phyloP scores from a whole-genome alignment of 2,888 invertebrate species.

The Euphydryas editha region DNA sequence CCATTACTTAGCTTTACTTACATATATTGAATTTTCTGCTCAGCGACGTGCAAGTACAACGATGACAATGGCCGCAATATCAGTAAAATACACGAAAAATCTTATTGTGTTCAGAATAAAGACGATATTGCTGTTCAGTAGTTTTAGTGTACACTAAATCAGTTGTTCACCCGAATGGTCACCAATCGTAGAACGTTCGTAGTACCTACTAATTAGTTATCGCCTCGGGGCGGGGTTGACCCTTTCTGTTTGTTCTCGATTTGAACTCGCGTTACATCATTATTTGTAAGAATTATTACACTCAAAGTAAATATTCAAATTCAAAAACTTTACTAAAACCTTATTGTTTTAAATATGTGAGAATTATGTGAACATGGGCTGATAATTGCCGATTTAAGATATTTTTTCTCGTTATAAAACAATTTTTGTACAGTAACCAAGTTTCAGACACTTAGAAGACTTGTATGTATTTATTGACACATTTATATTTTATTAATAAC shows the following conservation, averaged over 20 bases:
- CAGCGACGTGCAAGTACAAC: constrained; percentile 20
- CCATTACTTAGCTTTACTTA: constrained; percentile 21
- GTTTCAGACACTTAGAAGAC: no score
- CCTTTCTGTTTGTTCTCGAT: constrained; percentile 58
- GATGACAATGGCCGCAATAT: not conserved
- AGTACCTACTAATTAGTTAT: constrained; percentile 65
- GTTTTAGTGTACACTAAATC: constrained; percentile 32
- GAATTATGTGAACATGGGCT: no score
- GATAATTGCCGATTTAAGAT: no score
- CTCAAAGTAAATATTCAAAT: not conserved
- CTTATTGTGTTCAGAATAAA: constrained; percentile 12
- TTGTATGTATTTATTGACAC: no score
- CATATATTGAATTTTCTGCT: constrained; percentile 33
- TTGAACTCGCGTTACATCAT: constrained; percentile 21
- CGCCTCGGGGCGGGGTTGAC: constrained; percentile 61
- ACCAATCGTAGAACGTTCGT: constrained; percentile 67
- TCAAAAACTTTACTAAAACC: not conserved
- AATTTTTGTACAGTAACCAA: no score
- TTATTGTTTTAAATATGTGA: not conserved
- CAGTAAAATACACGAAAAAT: not conserved
- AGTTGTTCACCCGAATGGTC: constrained; percentile 60
- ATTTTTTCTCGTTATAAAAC: no score
- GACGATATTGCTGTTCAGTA: constrained; percentile 18
- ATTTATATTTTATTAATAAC: no score
- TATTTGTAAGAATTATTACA: not conserved